Conservation (phyloP, 2,888 invertebrate species). For the Philereme transversata region DNA sequence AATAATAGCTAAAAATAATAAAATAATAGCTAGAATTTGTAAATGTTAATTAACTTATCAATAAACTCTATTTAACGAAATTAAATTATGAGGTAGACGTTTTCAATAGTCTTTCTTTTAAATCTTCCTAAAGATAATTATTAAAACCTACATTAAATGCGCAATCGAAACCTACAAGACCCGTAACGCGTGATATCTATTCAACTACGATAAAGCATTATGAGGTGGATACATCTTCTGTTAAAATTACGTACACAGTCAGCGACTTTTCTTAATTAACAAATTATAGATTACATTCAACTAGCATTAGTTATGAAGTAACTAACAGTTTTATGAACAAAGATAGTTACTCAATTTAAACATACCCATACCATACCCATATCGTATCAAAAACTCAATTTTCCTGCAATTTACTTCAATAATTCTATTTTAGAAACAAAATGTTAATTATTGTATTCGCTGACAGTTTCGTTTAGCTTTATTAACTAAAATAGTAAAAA, state of each 20-base stretch:
- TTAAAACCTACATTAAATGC: slow-evolving; percentile 59
- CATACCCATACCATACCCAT: no score
- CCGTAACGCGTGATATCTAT: slow-evolving; percentile 48
- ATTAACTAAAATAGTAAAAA: no score
- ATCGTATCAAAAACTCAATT: no score
- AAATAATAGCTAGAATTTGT: slow-evolving; percentile 72
- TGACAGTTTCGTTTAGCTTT: no score
- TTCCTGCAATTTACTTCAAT: no score
- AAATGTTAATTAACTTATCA: slow-evolving; percentile 76
- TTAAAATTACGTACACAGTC: background rate
- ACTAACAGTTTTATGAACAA: no score
- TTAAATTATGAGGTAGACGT: slow-evolving; percentile 83
- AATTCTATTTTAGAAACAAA: no score
- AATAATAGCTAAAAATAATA: slow-evolving; percentile 71
- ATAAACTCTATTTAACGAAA: slow-evolving; percentile 76
- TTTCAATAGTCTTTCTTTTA: slow-evolving; percentile 78
- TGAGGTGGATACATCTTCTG: slow-evolving; percentile 17
- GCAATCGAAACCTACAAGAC: slow-evolving; percentile 56
- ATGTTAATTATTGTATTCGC: no score
- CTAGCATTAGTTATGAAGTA: no score
- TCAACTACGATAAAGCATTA: slow-evolving; percentile 22
- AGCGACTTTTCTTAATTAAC: no score
- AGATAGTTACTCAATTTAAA: no score
- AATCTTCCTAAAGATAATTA: slow-evolving; percentile 57
- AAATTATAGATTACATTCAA: no score